Evolutionary conservation across 2,888 invertebrate genomes (phyloP), one percentile per base, ranked within the genome.

Genomic region (Synanthedon formicaeformis): DNA sequence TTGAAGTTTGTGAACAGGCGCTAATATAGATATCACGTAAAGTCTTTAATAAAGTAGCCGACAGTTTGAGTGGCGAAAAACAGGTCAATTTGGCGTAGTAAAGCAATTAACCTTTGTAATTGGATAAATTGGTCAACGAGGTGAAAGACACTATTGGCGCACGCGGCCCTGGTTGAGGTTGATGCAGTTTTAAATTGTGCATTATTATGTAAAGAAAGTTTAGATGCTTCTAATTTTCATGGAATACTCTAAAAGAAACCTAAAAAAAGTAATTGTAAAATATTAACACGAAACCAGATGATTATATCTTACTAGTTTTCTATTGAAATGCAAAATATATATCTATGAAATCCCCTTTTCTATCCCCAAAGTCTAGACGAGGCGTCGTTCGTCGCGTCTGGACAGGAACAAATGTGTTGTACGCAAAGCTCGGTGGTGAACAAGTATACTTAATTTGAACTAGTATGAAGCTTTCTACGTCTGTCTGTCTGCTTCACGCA

Each of bases 91-190:
- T 40, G 53, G 40, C 55, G 52, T 50, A 52, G 52, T 52, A 49
- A 40, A 53, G 54, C 65, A 68, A 64, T 67, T 69, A 66, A 64
- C 58, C 58, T 61, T 64, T 56, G 58, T 67, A 69, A 69, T 69
- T 67, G 61, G 53, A 56, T 55, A 56, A 62, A 57, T 62, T 63
- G 63, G 60, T 57, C 55, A 57, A 56, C 58, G 53, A 54, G 54
- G 54, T 55, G 58, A 54, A 55, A 51, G 52, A 53, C 54, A 41
- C 50, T 23, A 1, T 23, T 16, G 13, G 41, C 50, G 13, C 27
- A n/a, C 50, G 12, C 14, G 34, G 23, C 51, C 51, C 49, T 53
- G 41, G 2, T n/a, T n/a, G 18, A 6, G 45, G n/a, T 14, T 45
- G 45, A 14, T 45, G 45, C 45, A 45, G 45, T 45, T 45, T 13